A percentile compares a stretch with the other conserved stretches of the same genome.
Conservation (phyloP, 2,888 invertebrate genomes). For the Rhamnusium bicolor region DNA sequence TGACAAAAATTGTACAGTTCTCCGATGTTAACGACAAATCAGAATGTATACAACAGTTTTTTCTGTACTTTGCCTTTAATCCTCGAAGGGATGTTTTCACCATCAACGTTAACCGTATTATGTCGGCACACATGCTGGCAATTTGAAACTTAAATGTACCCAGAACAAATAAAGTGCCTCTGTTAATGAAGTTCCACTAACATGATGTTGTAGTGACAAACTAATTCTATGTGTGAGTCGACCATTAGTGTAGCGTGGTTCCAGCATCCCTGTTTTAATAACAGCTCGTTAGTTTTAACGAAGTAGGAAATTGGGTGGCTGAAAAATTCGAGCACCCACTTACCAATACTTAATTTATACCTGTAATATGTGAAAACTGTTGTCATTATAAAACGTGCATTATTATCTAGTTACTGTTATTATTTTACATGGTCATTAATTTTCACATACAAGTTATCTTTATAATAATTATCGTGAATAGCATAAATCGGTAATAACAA, state of each 20-base stretch:
- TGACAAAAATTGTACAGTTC: no score
- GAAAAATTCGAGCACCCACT: background rate
- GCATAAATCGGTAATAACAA: no score
- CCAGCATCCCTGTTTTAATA: background rate
- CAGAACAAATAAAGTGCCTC: conserved; percentile 8
- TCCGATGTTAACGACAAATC: no score
- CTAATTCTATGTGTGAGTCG: background rate
- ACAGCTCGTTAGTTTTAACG: conserved; percentile 18
- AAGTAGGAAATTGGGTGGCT: background rate
- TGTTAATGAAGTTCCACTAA: conserved; percentile 18
- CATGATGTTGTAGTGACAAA: background rate
- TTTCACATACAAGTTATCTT: background rate
- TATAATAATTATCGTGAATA: background rate
- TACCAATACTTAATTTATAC: no score
- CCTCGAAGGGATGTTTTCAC: background rate
- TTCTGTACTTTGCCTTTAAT: background rate
- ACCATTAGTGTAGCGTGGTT: background rate
- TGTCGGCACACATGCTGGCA: conserved; percentile 10
- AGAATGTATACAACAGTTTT: no score
- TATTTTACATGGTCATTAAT: background rate
- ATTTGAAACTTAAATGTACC: conserved; percentile 19
- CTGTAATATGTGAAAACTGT: background rate
- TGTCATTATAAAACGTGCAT: background rate
- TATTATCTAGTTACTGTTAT: no score
- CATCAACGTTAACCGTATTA: background rate